These are phyloP conservation scores for Leptopilina syphax DNA, from an alignment of 2,888 invertebrate genomes.

Conservation along the genomic window DNA sequence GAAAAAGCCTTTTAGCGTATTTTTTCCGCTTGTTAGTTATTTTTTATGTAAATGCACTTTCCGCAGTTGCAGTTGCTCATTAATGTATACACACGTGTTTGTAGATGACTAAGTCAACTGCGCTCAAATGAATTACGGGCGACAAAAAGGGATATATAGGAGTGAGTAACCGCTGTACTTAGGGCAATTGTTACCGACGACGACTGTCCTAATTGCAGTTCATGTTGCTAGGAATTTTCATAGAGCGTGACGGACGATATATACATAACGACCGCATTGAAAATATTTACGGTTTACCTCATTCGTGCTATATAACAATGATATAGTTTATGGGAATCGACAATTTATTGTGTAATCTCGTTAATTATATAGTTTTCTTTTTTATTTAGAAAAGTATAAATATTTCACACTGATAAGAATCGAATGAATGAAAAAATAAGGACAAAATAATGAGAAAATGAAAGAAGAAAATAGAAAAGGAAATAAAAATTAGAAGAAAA, in stretches of 20 bases:
- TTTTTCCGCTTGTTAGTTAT: not conserved
- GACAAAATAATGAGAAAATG: not conserved
- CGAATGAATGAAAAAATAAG: too few species aligned
- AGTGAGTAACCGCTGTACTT: constrained; percentile 32
- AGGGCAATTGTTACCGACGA: constrained; percentile 26
- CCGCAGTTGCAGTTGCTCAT: constrained; percentile 23
- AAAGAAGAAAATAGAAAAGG: too few species aligned
- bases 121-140: constrained; percentile 17
- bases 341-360: constrained; percentile 5
- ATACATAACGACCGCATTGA: not conserved
- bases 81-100: constrained; percentile 38
- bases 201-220: constrained; percentile 35
- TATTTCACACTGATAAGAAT: constrained; percentile 18
- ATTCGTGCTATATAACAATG: too few species aligned
- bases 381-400: not conserved
- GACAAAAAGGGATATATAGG: constrained; percentile 5
- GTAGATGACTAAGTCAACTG: constrained; percentile 26
- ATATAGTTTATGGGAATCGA: too few species aligned
- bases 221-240: constrained; percentile 11
- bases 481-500: too few species aligned
- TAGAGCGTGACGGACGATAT: constrained; percentile 25
- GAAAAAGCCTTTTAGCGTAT: not conserved
- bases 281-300: not conserved
- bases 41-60: constrained; percentile 30
- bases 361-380: not conserved